Evolutionary conservation across 2,888 invertebrate genomes (phyloP), one percentile per base, ranked within the genome.

Genomic region (Limnephilus lunatus): DNA sequence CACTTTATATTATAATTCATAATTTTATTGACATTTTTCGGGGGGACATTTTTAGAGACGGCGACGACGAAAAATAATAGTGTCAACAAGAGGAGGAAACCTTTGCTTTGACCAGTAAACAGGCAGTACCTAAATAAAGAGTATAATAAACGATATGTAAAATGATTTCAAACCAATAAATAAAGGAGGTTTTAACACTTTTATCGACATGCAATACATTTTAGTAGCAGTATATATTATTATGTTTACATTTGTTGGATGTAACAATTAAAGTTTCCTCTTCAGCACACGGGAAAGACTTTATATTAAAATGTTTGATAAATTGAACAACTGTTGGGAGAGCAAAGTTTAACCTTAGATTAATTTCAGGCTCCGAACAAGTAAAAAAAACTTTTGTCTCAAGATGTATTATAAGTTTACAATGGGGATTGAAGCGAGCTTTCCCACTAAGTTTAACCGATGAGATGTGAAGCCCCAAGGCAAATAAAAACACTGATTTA

Each of bases 401-500:
- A 19, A 82, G 3, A 31, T 32, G 14, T 4, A 82, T 19, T 82
- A 82, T 15, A 82, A 82, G 19, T 31, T 19, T 31, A 25, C 4
- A 82, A 15, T 25, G 30, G 82, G 82, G 32, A 14, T 82, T 32
- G 82, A 25, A 82, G 82, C 82, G 31, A 82, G 82, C 32, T 82
- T 82, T 32, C 30, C 82, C 11, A 32, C 82, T 31, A 82, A 82
- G 68, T 68, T 68, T 9, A 82, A 82, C 32, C 82, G 31, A 31
- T 32, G 32, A 19, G 82, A 82, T 82, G 82, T 82, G 31, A 82
- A 82, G 32, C 82, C 32, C 31, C 32, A 32, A 32, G 32, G 82
- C 82, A 82, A 32, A 82, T 82, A 82, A 82, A 82, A 82, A 82
- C 31, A 32, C 31, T n/a, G 25, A 68, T 68, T 68, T 68, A 68